Percentiles rank a stretch among this genome's conserved stretches.
phyloP scores from a whole-genome alignment of 2,888 invertebrate genomes.

The Antheraea yamamai region DNA sequence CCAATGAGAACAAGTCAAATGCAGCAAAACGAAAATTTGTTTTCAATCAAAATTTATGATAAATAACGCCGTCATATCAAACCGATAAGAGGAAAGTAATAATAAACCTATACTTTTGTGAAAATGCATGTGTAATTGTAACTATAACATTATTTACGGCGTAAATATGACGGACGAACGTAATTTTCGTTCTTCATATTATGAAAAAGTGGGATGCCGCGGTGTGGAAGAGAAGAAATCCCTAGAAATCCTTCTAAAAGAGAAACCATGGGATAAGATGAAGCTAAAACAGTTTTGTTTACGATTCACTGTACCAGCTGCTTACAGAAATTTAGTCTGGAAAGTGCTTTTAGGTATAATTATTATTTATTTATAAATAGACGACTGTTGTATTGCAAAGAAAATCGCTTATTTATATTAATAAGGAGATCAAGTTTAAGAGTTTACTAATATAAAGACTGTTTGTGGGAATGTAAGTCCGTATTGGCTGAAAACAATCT shows the following conservation, averaged over 20 bases:
- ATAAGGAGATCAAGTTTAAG: too few species aligned
- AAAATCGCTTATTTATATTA: too few species aligned
- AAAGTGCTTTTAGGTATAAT: slow-evolving; percentile 90
- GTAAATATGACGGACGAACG: slow-evolving; percentile 84
- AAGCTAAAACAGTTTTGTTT: slow-evolving; percentile 93
- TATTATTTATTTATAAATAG: slow-evolving; percentile 19
- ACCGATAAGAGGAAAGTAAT: not conserved
- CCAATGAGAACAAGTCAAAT: not conserved
- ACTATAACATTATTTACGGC: slow-evolving; percentile 10
- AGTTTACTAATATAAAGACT: too few species aligned
- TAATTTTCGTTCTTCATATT: slow-evolving; percentile 91
- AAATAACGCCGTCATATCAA: not conserved
- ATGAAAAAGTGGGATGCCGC: slow-evolving; percentile 94
- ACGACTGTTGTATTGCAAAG: not conserved
- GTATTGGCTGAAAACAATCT: too few species aligned
- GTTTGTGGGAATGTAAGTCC: too few species aligned
- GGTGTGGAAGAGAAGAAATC: slow-evolving; percentile 96
- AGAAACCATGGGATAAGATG: slow-evolving; percentile 89
- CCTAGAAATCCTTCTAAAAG: slow-evolving; percentile 92
- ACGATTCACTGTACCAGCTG: slow-evolving; percentile 91
- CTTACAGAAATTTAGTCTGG: slow-evolving; percentile 92
- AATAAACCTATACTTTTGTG: not conserved
- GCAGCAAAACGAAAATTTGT: not conserved
- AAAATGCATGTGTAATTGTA: slow-evolving; percentile 1
- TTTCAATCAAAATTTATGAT: not conserved